Base-by-base conservation (phyloP, 2,888 invertebrate genomes). In the Heliconius erato region DNA sequence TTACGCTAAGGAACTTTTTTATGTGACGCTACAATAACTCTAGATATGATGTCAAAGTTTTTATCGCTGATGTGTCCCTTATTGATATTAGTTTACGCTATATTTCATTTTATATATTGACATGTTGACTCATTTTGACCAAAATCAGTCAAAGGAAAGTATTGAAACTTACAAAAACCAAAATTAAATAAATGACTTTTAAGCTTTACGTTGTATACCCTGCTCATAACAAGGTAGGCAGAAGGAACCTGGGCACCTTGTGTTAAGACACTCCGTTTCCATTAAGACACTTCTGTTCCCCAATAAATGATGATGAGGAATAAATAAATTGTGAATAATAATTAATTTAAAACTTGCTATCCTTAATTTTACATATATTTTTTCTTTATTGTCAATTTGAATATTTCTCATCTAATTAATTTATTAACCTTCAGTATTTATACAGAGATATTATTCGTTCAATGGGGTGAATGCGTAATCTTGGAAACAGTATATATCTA, bases 41-140 rank as follows among this genome's bases (percentile, higher is more conserved):
- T 92, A 91, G 91, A 91, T 92, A 90, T 89, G 90, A 89, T 91
- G 92, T 91, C 91, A 90, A 91, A 93, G 88, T 88, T 94, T 94
- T 94, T 93, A 93, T 93, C 88, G 89, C 87, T 87, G 88, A 89
- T 90, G 91, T 87, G 87, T 86, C 87, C 88, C 89, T 89, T 84
- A 90, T 89, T 89, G 90, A 92, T 92, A 92, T 92, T 91, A 91
- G 91, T 91, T 91, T 92, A 90, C 89, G 89, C 89, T 87, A 86
- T 86, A 80, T 82, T 81, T 88, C 87, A 87, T 85, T 81, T 88
- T 86, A 87, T 85, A 85, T 81, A 83, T 89, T 93, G 91, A 93
- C 88, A 90, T 93, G 92, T 92, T 89, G 88, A 86, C 89, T 89
- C 92, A 92, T 92, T 94, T 93, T 91, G 90, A 87, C 87, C 88